Conservation (phyloP, 2,113 vertebrate species). For the Larimichthys polyactis region DNA sequence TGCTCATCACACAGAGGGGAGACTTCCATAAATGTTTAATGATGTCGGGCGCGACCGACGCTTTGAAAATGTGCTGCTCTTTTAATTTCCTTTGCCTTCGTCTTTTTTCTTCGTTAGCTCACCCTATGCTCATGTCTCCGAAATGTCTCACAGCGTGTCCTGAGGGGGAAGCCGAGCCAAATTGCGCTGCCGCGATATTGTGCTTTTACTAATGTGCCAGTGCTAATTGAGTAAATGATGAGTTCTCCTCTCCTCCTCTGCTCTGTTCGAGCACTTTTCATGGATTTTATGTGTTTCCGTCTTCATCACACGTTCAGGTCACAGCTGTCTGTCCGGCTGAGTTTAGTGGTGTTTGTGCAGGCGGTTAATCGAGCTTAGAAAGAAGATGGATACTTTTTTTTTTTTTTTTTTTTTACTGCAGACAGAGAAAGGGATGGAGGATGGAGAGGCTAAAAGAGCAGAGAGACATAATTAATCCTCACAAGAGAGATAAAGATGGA, state of each 20-base stretch:
- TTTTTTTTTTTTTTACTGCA: slow-evolving; percentile 20
- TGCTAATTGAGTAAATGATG: slow-evolving; percentile 90
- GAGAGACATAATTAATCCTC: slow-evolving; percentile 24
- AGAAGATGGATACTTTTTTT: slow-evolving; percentile 78
- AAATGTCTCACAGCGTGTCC: slow-evolving; percentile 94
- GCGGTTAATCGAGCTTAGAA: slow-evolving; percentile 92
- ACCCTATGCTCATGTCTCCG: slow-evolving; percentile 91
- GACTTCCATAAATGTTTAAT: slow-evolving; percentile 99
- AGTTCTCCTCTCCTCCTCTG: neutral
- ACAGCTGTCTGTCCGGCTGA: slow-evolving; percentile 91
- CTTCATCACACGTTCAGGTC: slow-evolving; percentile 83
- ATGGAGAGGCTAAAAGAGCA: neutral
- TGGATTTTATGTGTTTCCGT: slow-evolving; percentile 66
- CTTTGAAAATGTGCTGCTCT: slow-evolving; percentile 98
- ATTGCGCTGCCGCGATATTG: slow-evolving; percentile 94
- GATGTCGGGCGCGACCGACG: slow-evolving; percentile 92
- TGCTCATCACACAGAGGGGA: slow-evolving; percentile 91
- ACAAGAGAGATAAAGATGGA: slow-evolving; percentile 18
- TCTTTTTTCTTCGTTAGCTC: slow-evolving; percentile 95
- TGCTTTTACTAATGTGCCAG: slow-evolving; percentile 92
- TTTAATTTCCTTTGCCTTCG: slow-evolving; percentile 94
- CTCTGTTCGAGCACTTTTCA: slow-evolving; percentile 15
- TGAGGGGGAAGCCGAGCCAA: slow-evolving; percentile 88
- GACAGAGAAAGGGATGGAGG: slow-evolving; percentile 14
- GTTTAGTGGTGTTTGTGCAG: slow-evolving; percentile 90